Evolutionary conservation across 2,888 invertebrate genomes (phyloP).

Genomic region (Leptinotarsa rubiginosa): DNA sequence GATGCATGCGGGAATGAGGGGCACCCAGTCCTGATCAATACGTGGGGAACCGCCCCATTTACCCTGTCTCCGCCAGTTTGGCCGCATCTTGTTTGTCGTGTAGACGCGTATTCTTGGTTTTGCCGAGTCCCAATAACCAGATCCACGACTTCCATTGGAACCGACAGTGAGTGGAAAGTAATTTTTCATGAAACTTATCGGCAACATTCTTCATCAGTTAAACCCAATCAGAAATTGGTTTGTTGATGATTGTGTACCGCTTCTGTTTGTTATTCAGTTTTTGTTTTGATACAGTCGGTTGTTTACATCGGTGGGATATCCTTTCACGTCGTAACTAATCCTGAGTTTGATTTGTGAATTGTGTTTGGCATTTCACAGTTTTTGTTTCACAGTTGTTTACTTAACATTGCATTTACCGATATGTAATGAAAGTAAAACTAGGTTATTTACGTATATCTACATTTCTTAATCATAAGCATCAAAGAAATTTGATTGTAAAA

Average conservation of each 20-base stretch:
- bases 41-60: slow-evolving; percentile 52
- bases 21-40: slow-evolving; percentile 52
- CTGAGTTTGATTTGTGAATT: neutral
- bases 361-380: neutral
- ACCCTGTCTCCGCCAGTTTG: slow-evolving; percentile 47
- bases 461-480: too few relatives aligned
- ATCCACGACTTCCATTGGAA: neutral
- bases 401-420: neutral
- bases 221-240: slow-evolving; percentile 2
- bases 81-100: slow-evolving; percentile 46
- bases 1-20: slow-evolving; percentile 37
- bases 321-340: neutral
- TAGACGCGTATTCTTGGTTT: slow-evolving; percentile 31
- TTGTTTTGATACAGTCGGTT: slow-evolving; percentile 12
- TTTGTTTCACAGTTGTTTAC: neutral
- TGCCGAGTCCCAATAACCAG: slow-evolving; percentile 1
- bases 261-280: slow-evolving; percentile 13
- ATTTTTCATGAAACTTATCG: neutral
- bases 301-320: slow-evolving; percentile 6
- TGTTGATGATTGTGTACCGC: slow-evolving; percentile 11
- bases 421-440: neutral
- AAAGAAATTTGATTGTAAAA: too few relatives aligned
- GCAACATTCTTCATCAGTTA: neutral
- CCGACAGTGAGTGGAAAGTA: neutral
- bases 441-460: too few relatives aligned